These are phyloP conservation scores for Drosophila varians DNA, from an alignment of 1,140 invertebrate species.

Conservation along the genomic window DNA sequence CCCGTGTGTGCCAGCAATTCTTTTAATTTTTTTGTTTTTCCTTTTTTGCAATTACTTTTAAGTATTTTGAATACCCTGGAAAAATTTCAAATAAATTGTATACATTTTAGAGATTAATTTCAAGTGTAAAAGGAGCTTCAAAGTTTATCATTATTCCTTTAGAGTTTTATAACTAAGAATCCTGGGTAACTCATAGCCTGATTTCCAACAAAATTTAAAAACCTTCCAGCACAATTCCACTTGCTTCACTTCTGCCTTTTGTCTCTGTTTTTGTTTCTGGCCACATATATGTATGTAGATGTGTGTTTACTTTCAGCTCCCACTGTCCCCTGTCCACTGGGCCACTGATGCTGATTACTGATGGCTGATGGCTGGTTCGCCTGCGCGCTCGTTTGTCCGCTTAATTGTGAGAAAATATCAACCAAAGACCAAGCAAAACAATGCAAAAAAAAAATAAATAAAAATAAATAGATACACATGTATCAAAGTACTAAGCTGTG, in stretches of 20 bases:
- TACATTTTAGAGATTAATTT: background rate
- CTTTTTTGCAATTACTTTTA: background rate
- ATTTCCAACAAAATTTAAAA: no score
- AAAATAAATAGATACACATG: background rate
- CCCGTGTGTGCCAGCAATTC: conserved; percentile 38
- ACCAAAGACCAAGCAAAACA: conserved; percentile 24
- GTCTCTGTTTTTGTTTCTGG: background rate
- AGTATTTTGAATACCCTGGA: background rate
- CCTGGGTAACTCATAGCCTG: background rate
- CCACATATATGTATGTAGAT: background rate
- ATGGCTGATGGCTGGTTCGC: conserved; percentile 64
- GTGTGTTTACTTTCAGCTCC: background rate
- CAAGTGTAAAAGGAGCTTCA: background rate
- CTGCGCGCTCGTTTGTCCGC: conserved; percentile 58
- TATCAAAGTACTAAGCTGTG: conserved; percentile 35
- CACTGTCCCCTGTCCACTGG: conserved; percentile 14
- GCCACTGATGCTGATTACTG: conserved; percentile 39
- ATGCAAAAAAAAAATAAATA: conserved; percentile 3
- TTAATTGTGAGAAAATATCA: conserved; percentile 77
- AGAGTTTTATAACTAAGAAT: no score
- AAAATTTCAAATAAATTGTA: background rate
- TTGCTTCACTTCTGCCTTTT: conserved; percentile 4
- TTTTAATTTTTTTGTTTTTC: conserved; percentile 1
- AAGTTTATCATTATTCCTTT: no score
- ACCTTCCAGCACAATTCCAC: background rate